Evolutionary conservation across 2,797 vertebrate species (phyloP).

Genomic region (Xyrichtys novacula): DNA sequence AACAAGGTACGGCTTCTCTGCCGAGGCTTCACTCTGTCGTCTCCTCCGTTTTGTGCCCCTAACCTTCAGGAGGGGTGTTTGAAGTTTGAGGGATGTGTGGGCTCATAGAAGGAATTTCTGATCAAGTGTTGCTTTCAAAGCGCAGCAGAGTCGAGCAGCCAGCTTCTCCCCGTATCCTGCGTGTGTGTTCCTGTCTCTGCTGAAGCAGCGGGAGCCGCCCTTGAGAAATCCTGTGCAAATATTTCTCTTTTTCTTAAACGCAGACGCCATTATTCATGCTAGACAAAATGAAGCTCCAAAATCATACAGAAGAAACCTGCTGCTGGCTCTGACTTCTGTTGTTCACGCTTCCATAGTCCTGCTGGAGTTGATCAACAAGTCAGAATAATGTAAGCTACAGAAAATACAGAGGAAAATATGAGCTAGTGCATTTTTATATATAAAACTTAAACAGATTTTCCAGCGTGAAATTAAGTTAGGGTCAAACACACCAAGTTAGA

Average conservation of each 20-base stretch:
- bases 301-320: slow-evolving; percentile 25
- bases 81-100: slow-evolving; percentile 62
- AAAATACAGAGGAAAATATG: neutral
- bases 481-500: too few species aligned
- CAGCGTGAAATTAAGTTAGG: too few species aligned
- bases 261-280: slow-evolving; percentile 29
- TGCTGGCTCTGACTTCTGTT: slow-evolving; percentile 10
- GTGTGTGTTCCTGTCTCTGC: slow-evolving; percentile 29
- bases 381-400: neutral
- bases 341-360: slow-evolving; percentile 1
- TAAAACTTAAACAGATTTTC: too few species aligned
- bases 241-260: slow-evolving; percentile 17
- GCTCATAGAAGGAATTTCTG: slow-evolving; percentile 70
- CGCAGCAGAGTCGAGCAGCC: slow-evolving; percentile 43
- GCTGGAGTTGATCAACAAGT: slow-evolving; percentile 11
- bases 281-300: slow-evolving; percentile 35
- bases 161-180: slow-evolving; percentile 22
- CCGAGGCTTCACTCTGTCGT: slow-evolving; percentile 39
- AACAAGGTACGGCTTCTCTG: slow-evolving; percentile 40
- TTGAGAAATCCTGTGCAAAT: slow-evolving; percentile 57
- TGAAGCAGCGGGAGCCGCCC: slow-evolving; percentile 45
- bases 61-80: slow-evolving; percentile 61
- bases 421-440: too few species aligned
- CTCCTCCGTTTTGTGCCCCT: slow-evolving; percentile 28
- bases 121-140: slow-evolving; percentile 71